These are phyloP conservation scores for Lepisosteus oculatus DNA, from an alignment of 2,113 vertebrate genomes.

Conservation along the genomic window DNA sequence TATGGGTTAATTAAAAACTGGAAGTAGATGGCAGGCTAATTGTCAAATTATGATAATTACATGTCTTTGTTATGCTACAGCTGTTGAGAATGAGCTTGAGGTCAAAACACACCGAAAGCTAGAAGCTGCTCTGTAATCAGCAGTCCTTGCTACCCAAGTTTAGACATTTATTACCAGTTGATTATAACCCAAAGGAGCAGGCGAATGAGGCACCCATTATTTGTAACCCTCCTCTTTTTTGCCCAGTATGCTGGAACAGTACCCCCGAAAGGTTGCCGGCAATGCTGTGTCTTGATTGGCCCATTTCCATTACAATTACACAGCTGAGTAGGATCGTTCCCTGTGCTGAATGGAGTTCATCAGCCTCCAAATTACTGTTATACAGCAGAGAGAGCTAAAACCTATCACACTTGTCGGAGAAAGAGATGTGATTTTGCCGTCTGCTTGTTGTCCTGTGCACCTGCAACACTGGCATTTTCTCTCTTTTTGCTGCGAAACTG, in stretches of 20 bases:
- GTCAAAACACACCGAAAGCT: slow-evolving; percentile 64
- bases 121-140: slow-evolving; percentile 59
- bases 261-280: slow-evolving; percentile 63
- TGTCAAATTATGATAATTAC: slow-evolving; percentile 93
- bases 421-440: slow-evolving; percentile 19
- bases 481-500: slow-evolving; percentile 9
- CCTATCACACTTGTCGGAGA: slow-evolving; percentile 23
- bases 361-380: slow-evolving; percentile 65
- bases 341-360: slow-evolving; percentile 68
- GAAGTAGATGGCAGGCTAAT: slow-evolving; percentile 85
- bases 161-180: slow-evolving; percentile 75
- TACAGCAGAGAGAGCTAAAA: slow-evolving; percentile 53
- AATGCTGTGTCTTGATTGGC: slow-evolving; percentile 72
- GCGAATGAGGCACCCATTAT: slow-evolving; percentile 55
- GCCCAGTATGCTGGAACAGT: slow-evolving; percentile 58
- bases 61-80: slow-evolving; percentile 81
- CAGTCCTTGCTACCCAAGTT: slow-evolving; percentile 46
- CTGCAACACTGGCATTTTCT: neutral
- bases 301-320: slow-evolving; percentile 88
- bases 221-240: slow-evolving; percentile 53
- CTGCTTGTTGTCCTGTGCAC: neutral
- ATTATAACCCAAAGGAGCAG: slow-evolving; percentile 74
- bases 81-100: slow-evolving; percentile 77
- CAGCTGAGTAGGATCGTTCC: slow-evolving; percentile 76
- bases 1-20: slow-evolving; percentile 84